Base-by-base conservation (phyloP, 2,113 vertebrate species). In the Paralichthys olivaceus region DNA sequence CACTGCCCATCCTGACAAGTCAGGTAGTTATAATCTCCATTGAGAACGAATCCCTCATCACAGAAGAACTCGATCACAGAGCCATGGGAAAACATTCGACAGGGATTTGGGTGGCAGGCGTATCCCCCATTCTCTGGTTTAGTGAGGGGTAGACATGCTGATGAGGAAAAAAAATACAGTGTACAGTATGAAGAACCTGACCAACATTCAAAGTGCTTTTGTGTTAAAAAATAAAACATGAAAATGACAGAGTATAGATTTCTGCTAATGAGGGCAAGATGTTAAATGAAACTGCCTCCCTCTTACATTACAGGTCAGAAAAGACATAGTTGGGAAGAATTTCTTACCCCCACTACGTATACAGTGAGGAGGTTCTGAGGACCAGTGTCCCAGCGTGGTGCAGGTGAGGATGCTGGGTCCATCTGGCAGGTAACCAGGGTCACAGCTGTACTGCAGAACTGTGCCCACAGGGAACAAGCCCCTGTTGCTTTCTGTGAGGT, bases 41-140 rank as follows among this genome's bases (percentile, higher is more conserved):
- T 98, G 84, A 99, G 89, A 84, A 96, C 79, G 79, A 97, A 99
- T 81, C 97, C 97, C 81, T 98, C 95, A 0, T 96, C 95, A 37
- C 98, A 99, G 29, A 97, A 95, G 87, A 98, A 99, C 86, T 99
- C 97, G 15, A 99, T 97, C 86, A 99, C 97, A 8, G 96, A 98
- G 86, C 95, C 96, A 0, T 96, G 94, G 43, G 94, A 93, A 86
- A 99, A 93, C 82, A 95, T 92, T 83, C 95, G 95, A 90, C 98
- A 99, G 22, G 96, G 95, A 0, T 95, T 93, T 1, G 98, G 97
- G 90, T 99, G 98, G 84, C 98, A 99, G 70, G 93, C 94, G 80
- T 96, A 99, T 74, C 96, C 96, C 61, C 98, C 98, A 86, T 99
- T 97, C 88, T 97, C 96, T 4, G 97, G 97, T 83, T 95, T 94